Conservation (phyloP, 2,797 vertebrate species). For the Premnoplex brunnescens region DNA sequence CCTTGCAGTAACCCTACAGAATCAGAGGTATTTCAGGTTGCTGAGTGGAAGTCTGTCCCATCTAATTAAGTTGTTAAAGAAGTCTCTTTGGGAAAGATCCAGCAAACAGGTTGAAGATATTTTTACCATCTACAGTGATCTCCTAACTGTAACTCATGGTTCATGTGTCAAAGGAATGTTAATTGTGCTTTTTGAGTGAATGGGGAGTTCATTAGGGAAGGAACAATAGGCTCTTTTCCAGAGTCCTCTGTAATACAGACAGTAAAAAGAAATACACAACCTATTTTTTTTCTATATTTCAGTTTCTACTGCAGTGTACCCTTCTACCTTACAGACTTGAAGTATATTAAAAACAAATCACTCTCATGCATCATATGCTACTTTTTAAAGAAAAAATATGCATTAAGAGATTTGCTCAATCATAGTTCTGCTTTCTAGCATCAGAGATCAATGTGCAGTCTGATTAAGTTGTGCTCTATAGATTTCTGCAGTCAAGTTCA, state of each 20-base stretch:
- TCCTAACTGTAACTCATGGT: not conserved
- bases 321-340: constrained; percentile 41
- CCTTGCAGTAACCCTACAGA: not conserved
- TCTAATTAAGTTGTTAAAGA: not conserved
- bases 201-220: not conserved
- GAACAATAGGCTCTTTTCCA: not conserved
- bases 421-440: constrained; percentile 65
- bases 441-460: constrained; percentile 79
- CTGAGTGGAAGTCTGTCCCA: not conserved
- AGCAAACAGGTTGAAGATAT: not conserved
- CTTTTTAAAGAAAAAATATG: constrained; percentile 69
- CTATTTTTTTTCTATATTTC: not conserved
- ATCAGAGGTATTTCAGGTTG: not conserved
- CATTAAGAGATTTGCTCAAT: constrained; percentile 70
- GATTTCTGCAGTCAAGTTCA: constrained; percentile 81
- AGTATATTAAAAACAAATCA: constrained; percentile 64
- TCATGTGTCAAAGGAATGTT: not conserved
- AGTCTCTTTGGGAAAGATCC: not conserved
- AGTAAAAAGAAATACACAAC: not conserved
- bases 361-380: constrained; percentile 57
- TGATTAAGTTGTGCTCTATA: constrained; percentile 86
- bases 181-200: not conserved
- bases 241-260: not conserved
- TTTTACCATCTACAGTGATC: not conserved
- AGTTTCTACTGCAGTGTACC: not conserved